Evolutionary conservation across 2,888 invertebrate genomes (phyloP).

Genomic region (Heliconius aoede): DNA sequence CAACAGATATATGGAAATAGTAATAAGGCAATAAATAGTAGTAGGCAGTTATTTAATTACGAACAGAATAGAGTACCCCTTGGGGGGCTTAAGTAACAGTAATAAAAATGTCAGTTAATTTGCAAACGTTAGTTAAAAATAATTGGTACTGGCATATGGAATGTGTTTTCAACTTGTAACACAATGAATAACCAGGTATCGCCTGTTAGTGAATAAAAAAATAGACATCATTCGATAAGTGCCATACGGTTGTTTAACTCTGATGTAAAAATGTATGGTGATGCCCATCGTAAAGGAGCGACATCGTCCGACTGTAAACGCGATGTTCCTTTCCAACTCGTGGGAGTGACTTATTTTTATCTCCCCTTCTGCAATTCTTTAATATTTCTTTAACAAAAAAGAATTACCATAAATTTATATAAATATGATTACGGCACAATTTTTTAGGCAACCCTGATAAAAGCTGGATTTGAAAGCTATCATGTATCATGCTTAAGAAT

Average conservation of each 20-base stretch:
- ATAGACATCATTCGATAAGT: too few species aligned
- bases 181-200: background rate
- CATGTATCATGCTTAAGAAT: too few species aligned
- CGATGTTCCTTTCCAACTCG: background rate
- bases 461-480: too few species aligned
- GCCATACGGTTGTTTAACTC: too few species aligned
- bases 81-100: background rate
- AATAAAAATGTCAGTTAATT: constrained; percentile 18
- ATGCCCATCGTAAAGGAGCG: background rate
- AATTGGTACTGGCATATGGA: background rate
- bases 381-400: too few species aligned
- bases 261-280: background rate
- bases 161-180: background rate
- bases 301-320: background rate
- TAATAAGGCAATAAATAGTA: background rate
- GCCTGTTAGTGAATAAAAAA: background rate
- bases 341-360: background rate
- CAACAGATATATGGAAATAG: background rate
- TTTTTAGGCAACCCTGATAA: too few species aligned
- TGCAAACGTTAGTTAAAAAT: constrained; percentile 12
- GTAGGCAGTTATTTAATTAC: background rate
- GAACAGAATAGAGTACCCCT: background rate
- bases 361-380: background rate
- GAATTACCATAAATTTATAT: too few species aligned
- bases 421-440: too few species aligned